These are phyloP conservation scores for Cygnus olor DNA, from an alignment of 2,797 vertebrate genomes.

Conservation along the genomic window DNA sequence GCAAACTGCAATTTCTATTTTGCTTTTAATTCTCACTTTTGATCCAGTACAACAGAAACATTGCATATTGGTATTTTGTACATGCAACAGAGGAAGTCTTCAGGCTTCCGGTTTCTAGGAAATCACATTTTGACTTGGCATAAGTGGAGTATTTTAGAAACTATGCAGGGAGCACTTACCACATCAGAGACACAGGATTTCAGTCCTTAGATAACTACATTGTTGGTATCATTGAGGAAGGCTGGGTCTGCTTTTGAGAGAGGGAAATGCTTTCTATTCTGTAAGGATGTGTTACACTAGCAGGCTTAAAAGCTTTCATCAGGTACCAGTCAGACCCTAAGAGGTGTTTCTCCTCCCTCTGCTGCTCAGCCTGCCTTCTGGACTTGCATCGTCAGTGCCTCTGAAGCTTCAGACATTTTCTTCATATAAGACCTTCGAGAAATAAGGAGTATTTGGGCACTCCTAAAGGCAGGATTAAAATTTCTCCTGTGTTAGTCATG, in stretches of 20 bases:
- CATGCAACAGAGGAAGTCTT: neutral
- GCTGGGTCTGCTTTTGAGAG: neutral
- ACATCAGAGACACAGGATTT: neutral
- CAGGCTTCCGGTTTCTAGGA: neutral
- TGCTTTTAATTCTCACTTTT: neutral
- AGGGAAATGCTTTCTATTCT: neutral
- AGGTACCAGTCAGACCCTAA: neutral
- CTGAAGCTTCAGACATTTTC: neutral
- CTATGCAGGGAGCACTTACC: neutral
- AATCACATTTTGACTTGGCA: neutral
- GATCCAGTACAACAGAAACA: neutral
- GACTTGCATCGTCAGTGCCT: neutral
- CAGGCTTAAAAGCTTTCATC: neutral
- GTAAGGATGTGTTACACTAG: neutral
- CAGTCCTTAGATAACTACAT: neutral
- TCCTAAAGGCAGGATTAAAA: neutral
- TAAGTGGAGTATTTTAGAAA: neutral
- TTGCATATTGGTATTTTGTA: neutral
- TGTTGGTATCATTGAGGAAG: neutral
- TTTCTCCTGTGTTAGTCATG: neutral
- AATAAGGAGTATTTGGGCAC: neutral
- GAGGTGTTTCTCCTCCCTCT: neutral
- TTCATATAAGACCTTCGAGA: neutral
- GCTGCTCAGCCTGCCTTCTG: neutral
- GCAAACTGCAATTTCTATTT: neutral